A percentile compares a stretch with the other conserved stretches of the same genome.
These are phyloP conservation scores for Tetropium fuscum DNA, from an alignment of 2,888 invertebrate species.

Conservation along the genomic window DNA sequence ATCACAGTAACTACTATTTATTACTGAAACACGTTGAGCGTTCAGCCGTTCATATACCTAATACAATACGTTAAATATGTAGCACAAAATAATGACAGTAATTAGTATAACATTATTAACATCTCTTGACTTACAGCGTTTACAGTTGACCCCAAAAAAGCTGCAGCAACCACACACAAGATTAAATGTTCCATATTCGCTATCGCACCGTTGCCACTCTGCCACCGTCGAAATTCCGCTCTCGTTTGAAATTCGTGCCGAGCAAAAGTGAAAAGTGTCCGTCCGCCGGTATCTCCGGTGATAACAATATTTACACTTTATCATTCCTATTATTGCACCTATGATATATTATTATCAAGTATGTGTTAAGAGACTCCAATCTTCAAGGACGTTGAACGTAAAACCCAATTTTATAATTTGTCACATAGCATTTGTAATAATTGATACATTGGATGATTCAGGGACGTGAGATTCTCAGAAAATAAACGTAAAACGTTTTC, in stretches of 20 bases:
- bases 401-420: conserved; percentile 6
- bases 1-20: no score
- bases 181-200: neutral
- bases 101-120: no score
- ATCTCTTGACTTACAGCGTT: conserved; percentile 8
- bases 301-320: conserved; percentile 19
- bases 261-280: neutral
- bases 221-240: neutral
- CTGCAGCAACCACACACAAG: neutral
- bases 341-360: neutral
- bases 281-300: conserved; percentile 11
- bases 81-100: no score
- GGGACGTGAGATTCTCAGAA: no score
- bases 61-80: no score
- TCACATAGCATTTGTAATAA: no score
- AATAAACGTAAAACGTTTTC: no score
- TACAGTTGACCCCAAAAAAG: neutral
- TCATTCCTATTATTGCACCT: conserved; percentile 13
- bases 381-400: conserved; percentile 6
- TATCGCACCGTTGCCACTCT: neutral
- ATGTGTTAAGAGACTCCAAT: neutral
- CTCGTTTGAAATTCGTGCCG: neutral
- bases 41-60: no score
- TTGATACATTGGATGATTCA: no score
- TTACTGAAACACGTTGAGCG: no score